phyloP scores from a whole-genome alignment of 2,113 vertebrate genomes.

The Ammospiza nelsoni region DNA sequence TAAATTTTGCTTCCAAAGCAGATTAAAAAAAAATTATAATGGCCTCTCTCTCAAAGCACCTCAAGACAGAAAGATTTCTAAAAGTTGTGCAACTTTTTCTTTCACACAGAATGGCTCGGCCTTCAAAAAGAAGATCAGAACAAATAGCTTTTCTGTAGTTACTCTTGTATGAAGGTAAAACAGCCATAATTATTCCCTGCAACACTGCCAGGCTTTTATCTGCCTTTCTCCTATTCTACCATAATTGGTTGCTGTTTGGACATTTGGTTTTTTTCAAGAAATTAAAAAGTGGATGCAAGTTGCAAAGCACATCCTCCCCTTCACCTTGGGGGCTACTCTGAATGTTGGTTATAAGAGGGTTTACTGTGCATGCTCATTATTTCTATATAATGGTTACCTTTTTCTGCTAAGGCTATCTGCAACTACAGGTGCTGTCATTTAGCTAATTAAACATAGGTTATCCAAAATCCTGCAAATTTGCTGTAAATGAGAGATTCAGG shows the following conservation, averaged over 20 bases:
- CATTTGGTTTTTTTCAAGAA: neutral
- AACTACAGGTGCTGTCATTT: neutral
- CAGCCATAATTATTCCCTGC: neutral
- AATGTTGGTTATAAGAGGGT: neutral
- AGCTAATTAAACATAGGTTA: neutral
- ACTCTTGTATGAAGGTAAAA: neutral
- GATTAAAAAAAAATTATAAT: neutral
- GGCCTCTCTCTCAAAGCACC: neutral
- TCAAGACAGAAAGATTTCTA: neutral
- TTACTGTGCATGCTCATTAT: neutral
- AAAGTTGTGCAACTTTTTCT: neutral
- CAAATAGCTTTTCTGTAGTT: neutral
- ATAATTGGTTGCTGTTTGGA: neutral
- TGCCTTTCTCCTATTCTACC: neutral
- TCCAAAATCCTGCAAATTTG: neutral
- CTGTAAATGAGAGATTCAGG: neutral
- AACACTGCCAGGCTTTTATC: neutral
- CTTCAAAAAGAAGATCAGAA: neutral
- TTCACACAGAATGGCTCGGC: neutral
- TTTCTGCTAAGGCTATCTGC: neutral
- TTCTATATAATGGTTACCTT: neutral
- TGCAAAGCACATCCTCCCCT: neutral
- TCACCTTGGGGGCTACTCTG: neutral
- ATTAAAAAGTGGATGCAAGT: neutral
- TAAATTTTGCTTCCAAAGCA: neutral